phyloP scores from a whole-genome alignment of 2,113 vertebrate species.

The Rhinopithecus roxellana region DNA sequence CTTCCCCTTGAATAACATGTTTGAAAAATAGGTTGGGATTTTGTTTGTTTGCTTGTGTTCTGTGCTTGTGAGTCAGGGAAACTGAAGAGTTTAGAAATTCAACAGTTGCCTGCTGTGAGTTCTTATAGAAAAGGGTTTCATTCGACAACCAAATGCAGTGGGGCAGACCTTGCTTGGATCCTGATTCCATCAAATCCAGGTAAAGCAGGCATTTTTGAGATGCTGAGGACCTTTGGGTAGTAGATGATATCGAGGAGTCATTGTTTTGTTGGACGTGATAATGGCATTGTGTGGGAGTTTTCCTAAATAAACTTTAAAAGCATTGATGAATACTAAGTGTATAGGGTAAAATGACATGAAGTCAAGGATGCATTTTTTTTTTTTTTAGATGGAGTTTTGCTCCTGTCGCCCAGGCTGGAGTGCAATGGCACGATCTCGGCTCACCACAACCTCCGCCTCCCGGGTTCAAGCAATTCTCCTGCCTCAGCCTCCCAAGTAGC shows the following conservation, averaged over 20 bases:
- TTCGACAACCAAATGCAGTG: not conserved
- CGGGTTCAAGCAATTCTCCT: too few relatives aligned
- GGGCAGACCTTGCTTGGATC: not conserved
- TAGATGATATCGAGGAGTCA: fast-evolving
- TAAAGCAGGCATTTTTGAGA: fast-evolving
- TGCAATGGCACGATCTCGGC: too few relatives aligned
- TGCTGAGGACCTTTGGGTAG: fast-evolving
- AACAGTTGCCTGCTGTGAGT: not conserved
- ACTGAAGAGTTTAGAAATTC: not conserved
- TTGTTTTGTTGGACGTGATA: not conserved
- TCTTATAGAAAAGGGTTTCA: not conserved
- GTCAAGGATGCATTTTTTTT: not conserved
- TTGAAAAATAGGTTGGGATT: not conserved
- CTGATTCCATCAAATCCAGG: not conserved
- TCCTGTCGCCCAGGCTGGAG: too few relatives aligned
- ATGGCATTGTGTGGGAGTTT: too few relatives aligned
- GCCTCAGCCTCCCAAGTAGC: too few relatives aligned
- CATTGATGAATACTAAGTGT: not conserved
- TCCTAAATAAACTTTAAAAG: not conserved
- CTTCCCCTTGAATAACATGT: conserved; percentile 51
- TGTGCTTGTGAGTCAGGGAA: not conserved
- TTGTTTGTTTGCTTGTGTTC: conserved; percentile 47
- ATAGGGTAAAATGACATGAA: not conserved
- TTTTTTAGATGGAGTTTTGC: not conserved
- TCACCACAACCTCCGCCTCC: too few relatives aligned